A percentile compares a stretch with the other conserved stretches of the same genome.
Conservation (phyloP, 2,888 invertebrate genomes). For the Habrosyne pyritoides region DNA sequence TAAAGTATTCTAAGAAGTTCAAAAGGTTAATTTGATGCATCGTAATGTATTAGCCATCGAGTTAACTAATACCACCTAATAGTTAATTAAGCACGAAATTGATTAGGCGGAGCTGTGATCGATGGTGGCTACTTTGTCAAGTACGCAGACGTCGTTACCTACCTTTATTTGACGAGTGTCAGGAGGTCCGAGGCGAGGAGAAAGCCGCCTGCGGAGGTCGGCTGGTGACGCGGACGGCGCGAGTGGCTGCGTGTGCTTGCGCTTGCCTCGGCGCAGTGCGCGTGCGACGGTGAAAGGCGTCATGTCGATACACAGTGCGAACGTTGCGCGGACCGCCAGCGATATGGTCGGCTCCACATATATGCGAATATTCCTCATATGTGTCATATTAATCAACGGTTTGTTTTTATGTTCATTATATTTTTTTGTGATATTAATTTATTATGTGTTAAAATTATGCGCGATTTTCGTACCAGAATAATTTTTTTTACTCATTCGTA, state of each 20-base stretch:
- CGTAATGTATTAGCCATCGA: too few relatives aligned
- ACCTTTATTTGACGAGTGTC: slow-evolving; percentile 51
- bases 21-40: neutral
- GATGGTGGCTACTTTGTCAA: neutral
- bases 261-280: slow-evolving; percentile 59
- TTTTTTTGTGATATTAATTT: slow-evolving; percentile 15
- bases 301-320: slow-evolving; percentile 63
- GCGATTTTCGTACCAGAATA: slow-evolving; percentile 23
- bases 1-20: neutral
- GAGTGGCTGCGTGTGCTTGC: slow-evolving; percentile 32
- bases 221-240: slow-evolving; percentile 50
- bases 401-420: slow-evolving; percentile 52
- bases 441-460: neutral
- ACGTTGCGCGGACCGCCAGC: slow-evolving; percentile 45
- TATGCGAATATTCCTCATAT: slow-evolving; percentile 68
- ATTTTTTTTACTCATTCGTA: slow-evolving; percentile 35
- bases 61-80: neutral
- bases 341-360: slow-evolving; percentile 56
- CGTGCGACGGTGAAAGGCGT: slow-evolving; percentile 78
- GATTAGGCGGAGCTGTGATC: neutral
- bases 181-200: slow-evolving; percentile 70
- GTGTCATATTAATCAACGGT: slow-evolving; percentile 74
- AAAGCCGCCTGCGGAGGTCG: slow-evolving; percentile 73
- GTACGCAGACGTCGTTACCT: slow-evolving; percentile 20
- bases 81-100: neutral